Conservation (phyloP, 2,888 invertebrate genomes). For the Synanthedon tipuliformis region DNA sequence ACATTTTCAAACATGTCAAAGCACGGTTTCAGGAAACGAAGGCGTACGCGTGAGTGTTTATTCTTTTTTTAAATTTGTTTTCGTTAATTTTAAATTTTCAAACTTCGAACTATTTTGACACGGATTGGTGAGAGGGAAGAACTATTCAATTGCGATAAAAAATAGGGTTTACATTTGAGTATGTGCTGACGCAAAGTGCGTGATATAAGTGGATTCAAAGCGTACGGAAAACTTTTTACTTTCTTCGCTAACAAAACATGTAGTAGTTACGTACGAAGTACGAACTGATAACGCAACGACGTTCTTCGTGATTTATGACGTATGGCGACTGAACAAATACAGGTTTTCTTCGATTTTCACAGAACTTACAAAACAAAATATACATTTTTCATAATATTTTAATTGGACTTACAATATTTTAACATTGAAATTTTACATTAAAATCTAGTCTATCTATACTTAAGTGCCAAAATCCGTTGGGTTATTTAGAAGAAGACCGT, state of each 20-base stretch:
- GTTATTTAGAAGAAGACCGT: too few relatives aligned
- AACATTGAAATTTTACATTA: too few relatives aligned
- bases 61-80: not conserved
- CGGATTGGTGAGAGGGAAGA: not conserved
- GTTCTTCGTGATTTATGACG: too few relatives aligned
- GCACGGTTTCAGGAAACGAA: constrained; percentile 52
- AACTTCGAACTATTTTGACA: not conserved
- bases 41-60: constrained; percentile 58
- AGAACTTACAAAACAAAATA: too few relatives aligned
- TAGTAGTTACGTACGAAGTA: too few relatives aligned
- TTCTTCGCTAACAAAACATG: not conserved
- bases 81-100: not conserved
- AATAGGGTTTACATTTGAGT: not conserved
- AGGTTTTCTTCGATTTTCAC: too few relatives aligned
- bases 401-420: too few relatives aligned
- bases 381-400: too few relatives aligned
- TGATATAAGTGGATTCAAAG: not conserved
- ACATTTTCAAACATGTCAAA: constrained; percentile 38
- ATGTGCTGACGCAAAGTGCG: not conserved
- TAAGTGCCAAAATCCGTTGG: too few relatives aligned
- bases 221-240: not conserved
- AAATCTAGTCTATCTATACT: too few relatives aligned
- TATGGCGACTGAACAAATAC: too few relatives aligned
- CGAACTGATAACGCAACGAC: too few relatives aligned
- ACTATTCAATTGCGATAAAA: not conserved